phyloP scores from a whole-genome alignment of 2,888 invertebrate species.

The Electrophaes corylata region DNA sequence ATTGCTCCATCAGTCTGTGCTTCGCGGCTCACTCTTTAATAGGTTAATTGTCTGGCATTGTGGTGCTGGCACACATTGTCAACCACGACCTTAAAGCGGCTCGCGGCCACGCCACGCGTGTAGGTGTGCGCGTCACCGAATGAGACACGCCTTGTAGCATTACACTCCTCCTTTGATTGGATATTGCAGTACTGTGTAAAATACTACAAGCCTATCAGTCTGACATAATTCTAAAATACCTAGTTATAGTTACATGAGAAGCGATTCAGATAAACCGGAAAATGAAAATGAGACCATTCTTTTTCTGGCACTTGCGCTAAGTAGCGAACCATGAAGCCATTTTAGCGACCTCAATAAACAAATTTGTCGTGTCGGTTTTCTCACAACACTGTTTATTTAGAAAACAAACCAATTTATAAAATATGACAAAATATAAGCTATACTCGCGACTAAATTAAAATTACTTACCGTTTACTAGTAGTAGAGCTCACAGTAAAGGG shows the following conservation, averaged over 20 bases:
- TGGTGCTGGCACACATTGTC: constrained; percentile 79
- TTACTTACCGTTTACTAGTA: too few species aligned
- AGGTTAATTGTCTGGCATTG: constrained; percentile 83
- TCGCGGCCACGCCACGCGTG: constrained; percentile 77
- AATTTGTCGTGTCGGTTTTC: constrained; percentile 41
- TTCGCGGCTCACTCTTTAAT: constrained; percentile 74
- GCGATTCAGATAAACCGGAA: constrained; percentile 32
- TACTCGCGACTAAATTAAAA: constrained; percentile 31
- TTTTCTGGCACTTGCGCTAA: constrained; percentile 48
- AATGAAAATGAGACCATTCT: constrained; percentile 48
- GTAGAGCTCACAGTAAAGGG: too few species aligned
- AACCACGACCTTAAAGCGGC: constrained; percentile 78
- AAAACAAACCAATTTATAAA: constrained; percentile 21
- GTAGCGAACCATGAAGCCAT: constrained; percentile 58
- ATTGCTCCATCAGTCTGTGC: constrained; percentile 70
- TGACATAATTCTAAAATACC: constrained; percentile 7
- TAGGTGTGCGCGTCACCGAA: constrained; percentile 70
- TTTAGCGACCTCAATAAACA: constrained; percentile 58
- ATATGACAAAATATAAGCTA: constrained; percentile 28
- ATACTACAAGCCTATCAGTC: constrained; percentile 32
- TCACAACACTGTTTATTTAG: constrained; percentile 31
- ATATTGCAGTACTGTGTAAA: constrained; percentile 27
- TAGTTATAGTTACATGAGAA: constrained; percentile 27
- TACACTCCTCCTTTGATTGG: constrained; percentile 46
- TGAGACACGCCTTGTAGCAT: constrained; percentile 53